Percentiles rank a stretch among this genome's conserved stretches.
Conservation (phyloP, 2,113 vertebrate genomes). For the Centropus unirufus region DNA sequence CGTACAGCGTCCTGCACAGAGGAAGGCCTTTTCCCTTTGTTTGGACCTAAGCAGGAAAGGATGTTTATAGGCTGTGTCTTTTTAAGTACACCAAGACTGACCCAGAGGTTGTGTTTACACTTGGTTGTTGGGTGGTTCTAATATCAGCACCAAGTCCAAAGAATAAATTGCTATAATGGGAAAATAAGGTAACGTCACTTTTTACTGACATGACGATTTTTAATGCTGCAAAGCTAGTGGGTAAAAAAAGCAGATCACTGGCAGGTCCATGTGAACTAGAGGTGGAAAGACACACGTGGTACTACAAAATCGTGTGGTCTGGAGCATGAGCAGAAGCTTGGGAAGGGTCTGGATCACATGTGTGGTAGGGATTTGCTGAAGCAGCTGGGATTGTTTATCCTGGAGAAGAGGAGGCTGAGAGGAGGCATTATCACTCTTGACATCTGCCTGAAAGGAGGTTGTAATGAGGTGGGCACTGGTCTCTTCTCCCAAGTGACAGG, state of each 20-base stretch:
- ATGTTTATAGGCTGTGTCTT: constrained; percentile 58
- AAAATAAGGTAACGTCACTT: not conserved
- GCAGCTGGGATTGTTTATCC: no score
- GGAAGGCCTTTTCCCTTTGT: constrained; percentile 33
- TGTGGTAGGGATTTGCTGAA: no score
- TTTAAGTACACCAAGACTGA: not conserved
- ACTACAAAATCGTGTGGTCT: not conserved
- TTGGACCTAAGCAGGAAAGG: constrained; percentile 35
- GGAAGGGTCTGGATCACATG: no score
- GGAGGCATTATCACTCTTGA: no score
- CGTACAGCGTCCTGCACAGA: rapidly evolving
- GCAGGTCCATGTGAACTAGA: not conserved
- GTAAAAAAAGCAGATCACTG: not conserved
- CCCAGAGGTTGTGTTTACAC: constrained; percentile 6
- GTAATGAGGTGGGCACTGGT: no score
- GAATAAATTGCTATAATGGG: not conserved
- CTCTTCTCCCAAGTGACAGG: no score
- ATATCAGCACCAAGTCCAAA: not conserved
- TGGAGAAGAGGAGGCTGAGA: no score
- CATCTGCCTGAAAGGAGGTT: no score
- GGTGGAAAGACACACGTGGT: not conserved
- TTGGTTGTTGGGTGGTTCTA: not conserved
- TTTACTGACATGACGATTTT: rapidly evolving
- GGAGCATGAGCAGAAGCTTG: no score
- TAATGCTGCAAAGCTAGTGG: not conserved